These are phyloP conservation scores for Gasteruption jaculator DNA, from an alignment of 2,888 invertebrate species.

Conservation along the genomic window DNA sequence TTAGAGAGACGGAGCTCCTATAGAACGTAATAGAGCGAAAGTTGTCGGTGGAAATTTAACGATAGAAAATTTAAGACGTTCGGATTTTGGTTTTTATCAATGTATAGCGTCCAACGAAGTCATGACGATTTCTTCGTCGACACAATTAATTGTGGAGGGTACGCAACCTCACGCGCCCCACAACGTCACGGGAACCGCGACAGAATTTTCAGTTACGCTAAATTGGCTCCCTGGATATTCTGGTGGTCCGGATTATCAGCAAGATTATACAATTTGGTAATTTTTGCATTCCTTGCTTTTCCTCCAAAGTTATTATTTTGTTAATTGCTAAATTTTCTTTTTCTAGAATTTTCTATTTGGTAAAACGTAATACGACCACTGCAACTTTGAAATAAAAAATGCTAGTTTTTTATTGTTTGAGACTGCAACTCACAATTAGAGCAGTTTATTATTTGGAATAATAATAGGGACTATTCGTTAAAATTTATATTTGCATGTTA, in stretches of 20 bases:
- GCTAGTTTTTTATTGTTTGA: too few species aligned
- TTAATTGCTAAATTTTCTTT: not conserved
- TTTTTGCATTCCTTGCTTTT: too few species aligned
- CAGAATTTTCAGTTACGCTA: conserved; percentile 85
- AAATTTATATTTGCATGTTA: too few species aligned
- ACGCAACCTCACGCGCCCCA: conserved; percentile 97
- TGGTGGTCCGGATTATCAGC: conserved; percentile 91
- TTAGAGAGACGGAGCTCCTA: conserved; percentile 58
- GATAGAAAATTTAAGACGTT: conserved; percentile 78
- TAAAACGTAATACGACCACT: not conserved
- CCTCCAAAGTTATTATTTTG: not conserved
- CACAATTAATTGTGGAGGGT: conserved; percentile 86
- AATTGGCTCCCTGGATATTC: conserved; percentile 94
- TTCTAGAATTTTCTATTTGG: not conserved
- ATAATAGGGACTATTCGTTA: too few species aligned
- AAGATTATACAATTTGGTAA: conserved; percentile 90
- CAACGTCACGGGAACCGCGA: conserved; percentile 86
- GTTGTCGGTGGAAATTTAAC: conserved; percentile 86
- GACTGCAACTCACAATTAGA: too few species aligned
- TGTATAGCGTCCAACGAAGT: conserved; percentile 95
- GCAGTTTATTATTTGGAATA: too few species aligned
- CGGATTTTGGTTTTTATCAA: conserved; percentile 93
- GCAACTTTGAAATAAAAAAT: too few species aligned
- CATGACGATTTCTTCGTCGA: conserved; percentile 87
- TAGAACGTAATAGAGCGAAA: conserved; percentile 77